Evolutionary conservation across 2,113 vertebrate species (phyloP), one percentile per base, ranked within the genome.

Genomic region (Takifugu bimaculatus): DNA sequence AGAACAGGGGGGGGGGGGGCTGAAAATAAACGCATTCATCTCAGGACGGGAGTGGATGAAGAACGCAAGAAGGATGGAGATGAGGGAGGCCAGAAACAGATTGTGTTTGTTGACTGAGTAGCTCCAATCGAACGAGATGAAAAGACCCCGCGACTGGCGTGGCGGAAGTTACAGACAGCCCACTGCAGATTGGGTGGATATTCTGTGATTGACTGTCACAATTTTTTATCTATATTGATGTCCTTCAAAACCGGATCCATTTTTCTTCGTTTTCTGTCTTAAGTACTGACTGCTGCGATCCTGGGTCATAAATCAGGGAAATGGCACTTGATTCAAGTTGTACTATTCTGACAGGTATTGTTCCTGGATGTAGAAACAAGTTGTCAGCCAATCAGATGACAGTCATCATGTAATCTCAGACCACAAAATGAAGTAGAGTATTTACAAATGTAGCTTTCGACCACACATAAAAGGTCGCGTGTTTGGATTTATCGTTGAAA

Each of bases 11-110:
- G 59, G 70, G 77, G 55, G 70, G 54, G n/a, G n/a, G n/a, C 58
- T 62, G 42, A 53, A 88, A 85, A 83, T 71, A 82, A 85, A 81
- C 68, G 51, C 80, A 81, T 80, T 85, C 79, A 88, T 83, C 77
- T n/a, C n/a, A n/a, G 76, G 55, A 80, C 29, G 68, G 52, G 57
- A 55, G 63, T 44, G 59, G n/a, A n/a, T n/a, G n/a, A 58, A 82
- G n/a, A 78, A 80, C 51, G 52, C 66, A 64, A 79, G 54, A 65
- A 60, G 53, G 71, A 62, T 57, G 64, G 50, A 69, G 77, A 83
- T 74, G 68, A 70, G 71, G 47, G 72, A 74, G 72, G 65, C 39
- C 62, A 72, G 70, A 76, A 75, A 62, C 77, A 72, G 78, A 72
- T 69, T 79, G 78, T 74, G 70, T 81, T 82, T 85, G 72, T 80